A percentile compares a stretch with the other conserved stretches of the same genome.
These are phyloP conservation scores for Callitettix versicolor DNA, from an alignment of 1,140 invertebrate species.

Conservation along the genomic window DNA sequence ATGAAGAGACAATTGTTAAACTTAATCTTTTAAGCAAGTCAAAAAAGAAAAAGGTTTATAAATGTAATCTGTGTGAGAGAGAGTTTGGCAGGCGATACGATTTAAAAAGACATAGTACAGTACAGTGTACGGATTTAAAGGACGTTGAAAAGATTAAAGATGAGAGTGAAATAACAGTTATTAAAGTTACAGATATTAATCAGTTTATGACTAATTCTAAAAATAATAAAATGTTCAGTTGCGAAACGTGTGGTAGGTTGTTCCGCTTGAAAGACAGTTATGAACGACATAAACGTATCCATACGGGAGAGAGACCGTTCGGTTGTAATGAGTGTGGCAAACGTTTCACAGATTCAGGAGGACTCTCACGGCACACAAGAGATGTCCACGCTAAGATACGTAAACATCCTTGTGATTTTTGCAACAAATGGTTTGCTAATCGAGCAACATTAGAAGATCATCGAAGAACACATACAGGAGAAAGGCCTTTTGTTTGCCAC, in stretches of 20 bases:
- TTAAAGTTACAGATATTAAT: too few relatives aligned
- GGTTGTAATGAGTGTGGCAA: constrained; percentile 39
- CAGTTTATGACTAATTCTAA: too few relatives aligned
- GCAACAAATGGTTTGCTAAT: constrained; percentile 33
- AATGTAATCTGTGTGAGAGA: too few relatives aligned
- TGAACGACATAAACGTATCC: constrained; percentile 19
- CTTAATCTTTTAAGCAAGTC: too few relatives aligned
- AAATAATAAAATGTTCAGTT: constrained; percentile 11
- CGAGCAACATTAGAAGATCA: constrained; percentile 26
- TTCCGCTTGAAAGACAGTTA: constrained; percentile 21
- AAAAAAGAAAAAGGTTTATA: too few relatives aligned
- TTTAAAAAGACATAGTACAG: constrained; percentile 25
- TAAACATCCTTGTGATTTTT: constrained; percentile 27
- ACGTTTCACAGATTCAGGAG: constrained; percentile 34
- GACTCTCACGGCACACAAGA: constrained; percentile 26
- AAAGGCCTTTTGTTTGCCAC: constrained; percentile 41
- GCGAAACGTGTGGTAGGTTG: constrained; percentile 22
- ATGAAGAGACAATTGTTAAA: not conserved
- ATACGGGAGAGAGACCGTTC: constrained; percentile 36
- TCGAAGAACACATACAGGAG: constrained; percentile 35
- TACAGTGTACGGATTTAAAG: constrained; percentile 22
- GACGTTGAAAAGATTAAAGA: not conserved
- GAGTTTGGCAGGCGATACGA: not conserved
- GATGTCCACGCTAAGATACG: constrained; percentile 29
- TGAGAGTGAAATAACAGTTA: not conserved